Conservation (phyloP, 2,797 vertebrate genomes). For the Scyliorhinus canicula region DNA sequence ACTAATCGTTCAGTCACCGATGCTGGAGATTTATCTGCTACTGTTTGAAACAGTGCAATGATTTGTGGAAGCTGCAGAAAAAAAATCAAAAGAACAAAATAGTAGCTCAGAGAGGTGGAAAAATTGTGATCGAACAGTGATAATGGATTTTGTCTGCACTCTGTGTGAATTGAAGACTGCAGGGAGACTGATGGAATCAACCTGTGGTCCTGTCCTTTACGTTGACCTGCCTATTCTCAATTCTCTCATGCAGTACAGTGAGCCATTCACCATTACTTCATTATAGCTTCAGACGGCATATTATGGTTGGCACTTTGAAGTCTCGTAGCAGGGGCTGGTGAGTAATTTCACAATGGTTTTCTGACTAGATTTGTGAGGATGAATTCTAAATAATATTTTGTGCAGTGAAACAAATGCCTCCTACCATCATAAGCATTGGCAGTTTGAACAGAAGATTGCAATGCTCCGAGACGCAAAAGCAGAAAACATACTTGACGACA, state of each 20-base stretch:
- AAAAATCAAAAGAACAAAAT: background rate
- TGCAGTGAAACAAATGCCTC: background rate
- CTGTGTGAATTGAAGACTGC: background rate
- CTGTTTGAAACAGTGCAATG: background rate
- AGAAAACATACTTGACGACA: background rate
- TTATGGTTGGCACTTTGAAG: background rate
- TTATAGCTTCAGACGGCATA: background rate
- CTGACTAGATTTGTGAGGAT: background rate
- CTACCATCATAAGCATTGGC: background rate
- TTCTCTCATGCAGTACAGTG: background rate
- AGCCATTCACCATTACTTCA: constrained; percentile 9
- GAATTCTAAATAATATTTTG: background rate
- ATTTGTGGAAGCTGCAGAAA: background rate
- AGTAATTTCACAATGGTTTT: constrained; percentile 1
- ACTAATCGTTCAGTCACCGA: background rate
- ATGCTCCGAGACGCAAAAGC: background rate
- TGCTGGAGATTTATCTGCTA: background rate
- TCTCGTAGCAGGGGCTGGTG: background rate
- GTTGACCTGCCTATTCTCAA: constrained; percentile 1
- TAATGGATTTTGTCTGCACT: background rate
- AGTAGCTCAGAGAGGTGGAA: background rate
- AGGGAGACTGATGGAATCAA: constrained; percentile 24
- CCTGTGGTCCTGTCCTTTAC: constrained; percentile 10
- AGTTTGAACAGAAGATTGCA: background rate
- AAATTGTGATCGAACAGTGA: background rate